Evolutionary conservation across 2,888 invertebrate genomes (phyloP), one percentile per base, ranked within the genome.

Genomic region (Limnephilus rhombicus): DNA sequence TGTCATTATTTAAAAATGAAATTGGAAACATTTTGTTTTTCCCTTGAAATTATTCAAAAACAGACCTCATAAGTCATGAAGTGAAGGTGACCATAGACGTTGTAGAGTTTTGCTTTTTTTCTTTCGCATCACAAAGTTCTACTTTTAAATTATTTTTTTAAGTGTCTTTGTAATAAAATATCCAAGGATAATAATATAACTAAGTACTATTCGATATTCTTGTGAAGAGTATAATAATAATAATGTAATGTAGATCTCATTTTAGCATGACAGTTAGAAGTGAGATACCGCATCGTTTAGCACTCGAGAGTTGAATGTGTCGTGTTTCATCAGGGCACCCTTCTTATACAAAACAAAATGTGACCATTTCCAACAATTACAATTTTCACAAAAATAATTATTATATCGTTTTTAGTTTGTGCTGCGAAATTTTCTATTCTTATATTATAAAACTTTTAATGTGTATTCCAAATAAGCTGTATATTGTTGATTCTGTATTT

Each of bases 401-500:
- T 83, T 83, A 83, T 83, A 83, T 83, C 15, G 15, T 34, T 83
- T 83, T 37, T 68, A 68, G 68, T 68, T 83, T n/a, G 68, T 83
- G 37, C 37, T 37, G 37, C 34, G 37, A 83, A 83, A 83, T 83
- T 24, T 83, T 83, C 31, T 83, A 83, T 83, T 83, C n/a, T 37
- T 83, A 83, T 83, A 83, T 15, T 24, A 83, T 41, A 83, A 37
- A 83, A 41, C 83, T 83, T 34, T 83, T 37, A 37, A 83, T 83
- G 37, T 83, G 37, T 83, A 83, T 83, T 83, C 83, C 37, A 83
- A 83, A 83, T 83, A 45, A 86, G 85, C 45, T 45, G 85, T 86
- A 86, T 86, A 49, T 86, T 86, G 49, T 45, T 41, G 85, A 83
- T 83, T 83, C 83, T 83, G 41, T 86, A 86, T 86, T 49, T 86